These are phyloP conservation scores for Aphodius sticticus DNA, from an alignment of 2,888 invertebrate species.

Conservation along the genomic window DNA sequence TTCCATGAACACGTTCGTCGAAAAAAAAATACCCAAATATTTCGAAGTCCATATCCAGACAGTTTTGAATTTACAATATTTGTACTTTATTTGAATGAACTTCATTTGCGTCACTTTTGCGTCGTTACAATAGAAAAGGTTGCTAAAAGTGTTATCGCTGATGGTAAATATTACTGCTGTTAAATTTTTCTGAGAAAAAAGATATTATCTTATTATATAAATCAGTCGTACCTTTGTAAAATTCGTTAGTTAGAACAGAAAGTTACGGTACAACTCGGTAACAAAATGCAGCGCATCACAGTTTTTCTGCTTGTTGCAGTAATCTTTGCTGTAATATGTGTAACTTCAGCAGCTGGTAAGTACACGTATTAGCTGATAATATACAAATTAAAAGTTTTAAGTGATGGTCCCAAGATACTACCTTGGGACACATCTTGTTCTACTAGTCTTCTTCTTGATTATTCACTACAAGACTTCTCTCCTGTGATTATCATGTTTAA, in stretches of 20 bases:
- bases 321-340: neutral
- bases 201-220: neutral
- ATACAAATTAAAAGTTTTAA: neutral
- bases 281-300: neutral
- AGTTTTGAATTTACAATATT: neutral
- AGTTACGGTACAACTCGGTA: neutral
- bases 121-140: neutral
- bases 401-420: neutral
- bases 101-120: neutral
- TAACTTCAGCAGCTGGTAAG: neutral
- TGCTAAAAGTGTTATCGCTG: neutral
- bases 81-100: neutral
- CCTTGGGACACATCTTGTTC: too few species aligned
- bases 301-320: neutral
- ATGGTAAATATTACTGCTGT: neutral
- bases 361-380: neutral
- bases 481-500: too few species aligned
- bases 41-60: neutral
- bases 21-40: neutral
- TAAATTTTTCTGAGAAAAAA: neutral
- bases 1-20: neutral
- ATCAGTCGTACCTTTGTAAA: neutral
- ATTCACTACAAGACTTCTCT: too few species aligned
- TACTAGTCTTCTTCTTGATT: too few species aligned
- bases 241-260: neutral